Evolutionary conservation across 1,140 invertebrate species (phyloP).

Genomic region (Heliconius hermathena): DNA sequence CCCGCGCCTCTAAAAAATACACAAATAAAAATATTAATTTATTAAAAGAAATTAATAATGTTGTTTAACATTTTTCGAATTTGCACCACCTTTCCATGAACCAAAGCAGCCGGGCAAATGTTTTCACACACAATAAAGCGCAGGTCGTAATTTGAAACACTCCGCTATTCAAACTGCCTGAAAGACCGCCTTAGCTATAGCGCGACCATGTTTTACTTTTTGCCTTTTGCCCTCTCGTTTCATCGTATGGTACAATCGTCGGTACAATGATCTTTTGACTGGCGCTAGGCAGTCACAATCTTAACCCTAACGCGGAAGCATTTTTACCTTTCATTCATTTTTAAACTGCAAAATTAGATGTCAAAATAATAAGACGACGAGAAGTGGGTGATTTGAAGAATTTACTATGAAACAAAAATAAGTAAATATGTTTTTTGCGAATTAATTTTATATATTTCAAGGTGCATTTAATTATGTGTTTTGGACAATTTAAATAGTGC

Average conservation of each 20-base stretch:
- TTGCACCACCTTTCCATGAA: not conserved
- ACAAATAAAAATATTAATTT: no score
- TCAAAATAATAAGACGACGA: conserved; percentile 32
- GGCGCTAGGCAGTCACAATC: conserved; percentile 49
- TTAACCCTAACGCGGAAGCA: conserved; percentile 41
- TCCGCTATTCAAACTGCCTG: conserved; percentile 50
- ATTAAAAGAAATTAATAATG: not conserved
- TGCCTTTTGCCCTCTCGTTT: conserved; percentile 50
- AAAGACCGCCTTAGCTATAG: conserved; percentile 48
- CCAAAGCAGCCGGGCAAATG: conserved; percentile 33
- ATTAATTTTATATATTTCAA: not conserved
- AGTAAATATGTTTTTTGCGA: not conserved
- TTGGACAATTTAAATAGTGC: not conserved
- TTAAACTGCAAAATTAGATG: conserved; percentile 56
- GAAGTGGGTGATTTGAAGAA: conserved; percentile 7
- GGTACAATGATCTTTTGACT: conserved; percentile 72
- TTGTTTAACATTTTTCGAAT: not conserved
- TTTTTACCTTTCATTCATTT: conserved; percentile 43
- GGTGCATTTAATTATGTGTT: not conserved
- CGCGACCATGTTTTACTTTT: conserved; percentile 42
- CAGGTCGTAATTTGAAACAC: conserved; percentile 58
- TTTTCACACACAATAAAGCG: conserved; percentile 51
- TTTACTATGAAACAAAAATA: not conserved
- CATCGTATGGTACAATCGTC: conserved; percentile 46
- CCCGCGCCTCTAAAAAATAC: no score